Evolutionary conservation across 2,113 vertebrate species (phyloP).

Genomic region (Phalacrocorax brasilianus): DNA sequence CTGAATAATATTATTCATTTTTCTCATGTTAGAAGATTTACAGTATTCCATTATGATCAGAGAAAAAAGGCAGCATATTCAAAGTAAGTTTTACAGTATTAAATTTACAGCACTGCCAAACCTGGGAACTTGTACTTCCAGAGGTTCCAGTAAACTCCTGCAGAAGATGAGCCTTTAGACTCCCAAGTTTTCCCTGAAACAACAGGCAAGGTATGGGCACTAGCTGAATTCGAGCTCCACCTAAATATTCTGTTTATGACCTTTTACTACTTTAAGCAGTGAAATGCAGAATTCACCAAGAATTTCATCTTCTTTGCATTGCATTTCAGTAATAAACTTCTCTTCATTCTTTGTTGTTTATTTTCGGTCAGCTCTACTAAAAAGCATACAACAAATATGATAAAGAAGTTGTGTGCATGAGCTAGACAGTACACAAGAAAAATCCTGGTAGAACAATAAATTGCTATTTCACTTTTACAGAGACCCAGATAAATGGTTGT

Average conservation of each 20-base stretch:
- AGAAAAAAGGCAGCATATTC: neutral
- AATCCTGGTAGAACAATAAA: conserved; percentile 15
- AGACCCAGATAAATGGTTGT: conserved; percentile 37
- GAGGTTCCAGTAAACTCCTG: neutral
- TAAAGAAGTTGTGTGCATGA: neutral
- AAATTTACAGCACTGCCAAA: neutral
- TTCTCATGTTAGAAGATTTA: neutral
- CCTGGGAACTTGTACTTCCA: neutral
- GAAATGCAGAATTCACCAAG: neutral
- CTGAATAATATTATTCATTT: neutral
- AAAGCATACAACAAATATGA: neutral
- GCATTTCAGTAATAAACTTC: neutral
- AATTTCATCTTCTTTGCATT: neutral
- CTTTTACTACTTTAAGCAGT: neutral
- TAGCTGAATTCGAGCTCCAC: neutral
- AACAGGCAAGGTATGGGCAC: neutral
- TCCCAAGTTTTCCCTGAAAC: neutral
- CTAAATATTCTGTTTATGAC: neutral
- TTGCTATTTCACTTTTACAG: conserved; percentile 47
- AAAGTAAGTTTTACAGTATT: neutral
- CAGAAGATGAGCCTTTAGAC: neutral
- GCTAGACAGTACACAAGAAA: neutral
- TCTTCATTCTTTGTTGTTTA: neutral
- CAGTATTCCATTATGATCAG: neutral
- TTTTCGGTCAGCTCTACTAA: neutral